phyloP scores from a whole-genome alignment of 2,888 invertebrate species.

The Rhabditoides inermis region DNA sequence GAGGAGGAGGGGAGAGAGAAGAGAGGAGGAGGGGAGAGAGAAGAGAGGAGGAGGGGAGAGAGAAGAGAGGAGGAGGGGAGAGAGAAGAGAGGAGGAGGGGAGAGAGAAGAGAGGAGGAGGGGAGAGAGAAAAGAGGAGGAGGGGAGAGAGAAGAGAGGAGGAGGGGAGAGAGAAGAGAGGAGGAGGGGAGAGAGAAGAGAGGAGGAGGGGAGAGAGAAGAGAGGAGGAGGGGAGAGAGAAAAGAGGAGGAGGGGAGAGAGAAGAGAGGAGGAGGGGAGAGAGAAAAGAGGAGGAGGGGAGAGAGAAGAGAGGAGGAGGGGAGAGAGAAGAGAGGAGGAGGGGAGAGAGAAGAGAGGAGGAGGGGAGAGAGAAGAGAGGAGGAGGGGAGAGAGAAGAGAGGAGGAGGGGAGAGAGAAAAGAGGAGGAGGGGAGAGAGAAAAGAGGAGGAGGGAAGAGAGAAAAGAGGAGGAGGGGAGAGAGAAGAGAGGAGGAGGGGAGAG shows the following conservation, averaged over 20 bases:
- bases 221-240: too few species aligned
- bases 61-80: neutral
- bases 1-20: neutral
- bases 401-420: neutral
- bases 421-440: neutral
- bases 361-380: neutral
- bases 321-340: neutral
- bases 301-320: neutral
- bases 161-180: neutral
- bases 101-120: neutral
- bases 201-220: neutral
- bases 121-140: too few species aligned
- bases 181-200: neutral
- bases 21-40: too few species aligned
- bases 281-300: neutral
- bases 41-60: conserved; percentile 5
- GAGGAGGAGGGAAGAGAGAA: neutral
- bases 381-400: neutral
- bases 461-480: neutral
- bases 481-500: neutral
- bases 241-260: conserved; percentile 7
- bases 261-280: neutral
- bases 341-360: neutral
- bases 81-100: neutral
- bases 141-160: conserved; percentile 7